Evolutionary conservation across 2,797 vertebrate species (phyloP).

Genomic region (Enteromius trimaculatus): DNA sequence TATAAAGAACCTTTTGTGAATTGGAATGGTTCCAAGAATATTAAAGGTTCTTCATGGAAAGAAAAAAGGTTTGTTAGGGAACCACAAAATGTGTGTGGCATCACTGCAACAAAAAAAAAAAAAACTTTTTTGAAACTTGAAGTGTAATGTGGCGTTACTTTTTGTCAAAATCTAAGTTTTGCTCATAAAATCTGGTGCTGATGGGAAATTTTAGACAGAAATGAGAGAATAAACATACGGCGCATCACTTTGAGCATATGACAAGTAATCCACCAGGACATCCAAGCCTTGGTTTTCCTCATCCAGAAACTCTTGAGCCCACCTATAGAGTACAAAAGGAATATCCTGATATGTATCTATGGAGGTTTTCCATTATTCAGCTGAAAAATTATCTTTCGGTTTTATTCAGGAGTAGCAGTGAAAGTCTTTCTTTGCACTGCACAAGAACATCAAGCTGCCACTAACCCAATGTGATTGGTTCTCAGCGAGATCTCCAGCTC

Average conservation of each 20-base stretch:
- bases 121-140: not conserved
- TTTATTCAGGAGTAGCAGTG: conserved; percentile 4
- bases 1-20: not conserved
- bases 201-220: not conserved
- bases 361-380: not conserved
- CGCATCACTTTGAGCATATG: conserved; percentile 88
- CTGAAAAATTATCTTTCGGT: not conserved
- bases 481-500: conserved; percentile 96
- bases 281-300: conserved; percentile 93
- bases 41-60: not conserved
- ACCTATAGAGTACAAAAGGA: conserved; percentile 73
- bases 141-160: not conserved
- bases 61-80: not conserved
- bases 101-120: not conserved
- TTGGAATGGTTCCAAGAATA: not conserved
- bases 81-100: not conserved
- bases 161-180: not conserved
- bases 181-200: not conserved
- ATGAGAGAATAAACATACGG: conserved; percentile 76
- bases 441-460: not conserved
- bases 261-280: conserved; percentile 92
- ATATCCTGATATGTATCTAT: not conserved
- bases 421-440: not conserved
- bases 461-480: conserved; percentile 97
- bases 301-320: conserved; percentile 96